Percentiles rank a stretch among this genome's conserved stretches.
phyloP scores from a whole-genome alignment of 1,140 invertebrate species.

The Platorchestia sp. region DNA sequence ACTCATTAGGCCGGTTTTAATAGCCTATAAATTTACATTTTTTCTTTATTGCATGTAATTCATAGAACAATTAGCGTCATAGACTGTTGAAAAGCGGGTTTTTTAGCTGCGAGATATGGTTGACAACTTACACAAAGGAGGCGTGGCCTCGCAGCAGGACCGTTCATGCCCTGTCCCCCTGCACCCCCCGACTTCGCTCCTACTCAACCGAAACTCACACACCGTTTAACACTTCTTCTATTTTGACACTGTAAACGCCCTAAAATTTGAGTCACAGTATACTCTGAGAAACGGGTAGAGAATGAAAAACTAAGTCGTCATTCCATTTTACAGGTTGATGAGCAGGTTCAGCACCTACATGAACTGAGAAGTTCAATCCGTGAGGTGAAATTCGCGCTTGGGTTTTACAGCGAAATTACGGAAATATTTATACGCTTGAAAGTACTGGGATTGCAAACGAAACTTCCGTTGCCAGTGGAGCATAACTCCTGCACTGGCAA shows the following conservation, averaged over 20 bases:
- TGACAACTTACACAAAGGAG: constrained; percentile 41
- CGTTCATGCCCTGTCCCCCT: background rate
- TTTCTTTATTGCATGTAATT: background rate
- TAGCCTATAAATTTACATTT: background rate
- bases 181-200: background rate
- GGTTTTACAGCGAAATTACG: background rate
- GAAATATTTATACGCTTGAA: background rate
- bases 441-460: background rate
- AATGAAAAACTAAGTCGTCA: background rate
- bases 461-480: background rate
- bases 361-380: background rate
- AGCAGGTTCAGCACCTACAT: background rate
- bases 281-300: background rate
- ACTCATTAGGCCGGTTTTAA: background rate
- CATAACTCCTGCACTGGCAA: background rate
- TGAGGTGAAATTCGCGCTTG: background rate
- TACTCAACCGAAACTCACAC: background rate
- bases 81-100: background rate
- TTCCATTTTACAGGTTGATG: background rate
- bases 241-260: background rate
- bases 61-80: background rate
- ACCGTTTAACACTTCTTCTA: background rate
- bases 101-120: background rate
- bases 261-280: background rate
- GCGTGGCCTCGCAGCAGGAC: constrained; percentile 44